These are phyloP conservation scores for Campylomormyrus tamandua DNA, from an alignment of 2,113 vertebrate species.

Conservation along the genomic window DNA sequence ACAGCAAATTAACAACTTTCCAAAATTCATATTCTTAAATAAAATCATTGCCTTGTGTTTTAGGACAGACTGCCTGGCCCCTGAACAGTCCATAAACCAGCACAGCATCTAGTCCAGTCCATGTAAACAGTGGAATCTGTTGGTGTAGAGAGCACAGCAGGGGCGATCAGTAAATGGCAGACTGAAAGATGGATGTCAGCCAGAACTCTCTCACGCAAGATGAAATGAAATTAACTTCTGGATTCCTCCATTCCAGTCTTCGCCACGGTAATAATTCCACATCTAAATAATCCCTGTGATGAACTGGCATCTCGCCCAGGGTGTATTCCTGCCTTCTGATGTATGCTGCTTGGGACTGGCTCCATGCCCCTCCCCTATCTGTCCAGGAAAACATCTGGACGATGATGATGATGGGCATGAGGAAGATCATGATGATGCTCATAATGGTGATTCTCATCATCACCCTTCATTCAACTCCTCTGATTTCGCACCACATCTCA, in stretches of 20 bases:
- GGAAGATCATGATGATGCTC: not conserved
- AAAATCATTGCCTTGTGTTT: not conserved
- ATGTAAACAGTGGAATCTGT: not conserved
- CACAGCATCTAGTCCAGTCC: not conserved
- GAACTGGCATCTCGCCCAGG: not conserved
- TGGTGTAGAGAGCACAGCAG: not conserved
- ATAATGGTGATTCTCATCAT: not conserved
- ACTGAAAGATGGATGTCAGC: not conserved
- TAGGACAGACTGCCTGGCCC: not conserved
- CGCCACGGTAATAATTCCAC: not conserved
- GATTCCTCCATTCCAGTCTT: not conserved
- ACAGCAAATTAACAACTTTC: not conserved
- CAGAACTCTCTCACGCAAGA: not conserved
- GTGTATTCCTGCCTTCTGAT: not conserved
- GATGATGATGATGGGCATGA: not conserved
- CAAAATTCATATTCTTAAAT: not conserved
- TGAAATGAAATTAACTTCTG: not conserved
- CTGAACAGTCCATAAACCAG: not conserved
- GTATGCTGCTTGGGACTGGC: not conserved
- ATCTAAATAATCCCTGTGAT: not conserved
- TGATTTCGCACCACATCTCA: not conserved
- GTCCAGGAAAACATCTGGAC: not conserved
- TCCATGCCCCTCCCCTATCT: not conserved
- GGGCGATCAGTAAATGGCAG: not conserved
- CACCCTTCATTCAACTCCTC: not conserved